These are phyloP conservation scores for Radopholus similis DNA, from an alignment of 1,140 invertebrate genomes.

Conservation along the genomic window DNA sequence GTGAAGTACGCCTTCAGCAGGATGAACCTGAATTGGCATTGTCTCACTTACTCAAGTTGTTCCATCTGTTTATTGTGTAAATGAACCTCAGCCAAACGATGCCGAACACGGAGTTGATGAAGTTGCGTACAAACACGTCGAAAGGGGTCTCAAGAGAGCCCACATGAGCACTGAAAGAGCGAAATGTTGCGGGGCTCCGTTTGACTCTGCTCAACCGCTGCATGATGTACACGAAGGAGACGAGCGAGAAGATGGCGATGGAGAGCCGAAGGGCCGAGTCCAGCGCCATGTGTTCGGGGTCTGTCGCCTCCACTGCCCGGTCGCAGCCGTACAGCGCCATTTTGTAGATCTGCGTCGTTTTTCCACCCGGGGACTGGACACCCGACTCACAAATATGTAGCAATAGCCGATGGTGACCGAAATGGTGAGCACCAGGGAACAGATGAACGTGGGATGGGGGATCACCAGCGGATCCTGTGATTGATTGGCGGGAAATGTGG, in stretches of 20 bases:
- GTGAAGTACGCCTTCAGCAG: slow-evolving; percentile 3
- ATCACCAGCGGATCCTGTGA: neutral
- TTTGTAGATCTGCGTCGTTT: slow-evolving; percentile 1
- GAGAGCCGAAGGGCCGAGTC: slow-evolving; percentile 6
- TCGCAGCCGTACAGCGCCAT: slow-evolving; percentile 11
- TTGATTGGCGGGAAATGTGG: neutral
- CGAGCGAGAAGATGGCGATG: neutral
- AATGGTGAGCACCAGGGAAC: slow-evolving; percentile 4
- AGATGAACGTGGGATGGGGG: slow-evolving; percentile 16
- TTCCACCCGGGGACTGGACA: neutral
- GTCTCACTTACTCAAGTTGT: no score
- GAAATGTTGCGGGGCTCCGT: neutral
- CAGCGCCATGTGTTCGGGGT: neutral
- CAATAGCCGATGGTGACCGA: neutral
- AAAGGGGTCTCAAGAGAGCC: neutral
- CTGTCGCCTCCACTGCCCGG: neutral
- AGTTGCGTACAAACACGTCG: neutral
- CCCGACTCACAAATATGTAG: slow-evolving; percentile 9
- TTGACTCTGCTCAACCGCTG: neutral
- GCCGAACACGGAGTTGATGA: slow-evolving; percentile 6
- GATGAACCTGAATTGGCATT: no score
- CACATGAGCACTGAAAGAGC: slow-evolving; percentile 1
- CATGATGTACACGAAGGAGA: slow-evolving; percentile 11
- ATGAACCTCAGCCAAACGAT: slow-evolving; percentile 3
- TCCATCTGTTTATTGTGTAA: no score